Conservation (phyloP, 2,888 invertebrate genomes). For the Troglohyphantes excavatus region DNA sequence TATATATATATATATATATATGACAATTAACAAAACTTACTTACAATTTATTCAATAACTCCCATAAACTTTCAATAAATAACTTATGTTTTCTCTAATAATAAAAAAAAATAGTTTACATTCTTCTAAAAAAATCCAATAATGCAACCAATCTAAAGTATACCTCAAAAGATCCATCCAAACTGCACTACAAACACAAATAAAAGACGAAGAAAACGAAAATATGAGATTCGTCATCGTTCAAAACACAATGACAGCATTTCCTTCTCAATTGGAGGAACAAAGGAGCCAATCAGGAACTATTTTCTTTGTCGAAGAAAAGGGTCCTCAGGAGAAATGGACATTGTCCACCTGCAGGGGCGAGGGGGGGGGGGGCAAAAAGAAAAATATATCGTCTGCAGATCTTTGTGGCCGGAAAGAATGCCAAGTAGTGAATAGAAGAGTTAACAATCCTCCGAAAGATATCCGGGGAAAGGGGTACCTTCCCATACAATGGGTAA, state of each 20-base stretch:
- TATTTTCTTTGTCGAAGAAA: slow-evolving; percentile 40
- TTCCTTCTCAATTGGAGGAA: slow-evolving; percentile 19
- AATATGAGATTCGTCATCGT: slow-evolving; percentile 12
- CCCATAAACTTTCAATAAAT: too few species aligned
- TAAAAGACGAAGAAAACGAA: not conserved
- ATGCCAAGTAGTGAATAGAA: slow-evolving; percentile 48
- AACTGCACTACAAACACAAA: not conserved
- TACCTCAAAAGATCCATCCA: too few species aligned
- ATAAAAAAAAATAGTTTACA: too few species aligned
- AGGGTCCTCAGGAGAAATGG: slow-evolving; percentile 12
- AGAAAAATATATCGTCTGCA: slow-evolving; percentile 31
- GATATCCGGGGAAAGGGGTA: slow-evolving; percentile 25
- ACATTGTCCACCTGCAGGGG: slow-evolving; percentile 48
- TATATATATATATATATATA: too few species aligned
- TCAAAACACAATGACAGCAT: slow-evolving; percentile 6
- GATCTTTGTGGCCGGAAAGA: slow-evolving; percentile 19
- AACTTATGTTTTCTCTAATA: too few species aligned
- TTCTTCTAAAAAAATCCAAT: too few species aligned
- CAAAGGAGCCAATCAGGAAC: slow-evolving; percentile 44
- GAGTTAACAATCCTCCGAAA: slow-evolving; percentile 43
- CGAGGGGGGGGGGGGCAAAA: slow-evolving; percentile 16
- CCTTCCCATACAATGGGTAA: not conserved
- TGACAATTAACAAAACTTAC: too few species aligned
- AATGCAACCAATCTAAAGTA: too few species aligned
- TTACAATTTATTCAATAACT: too few species aligned